A percentile compares a stretch with the other conserved stretches of the same genome.
These are phyloP conservation scores for Globodera rostochiensis DNA, from an alignment of 1,140 invertebrate species.

Conservation along the genomic window DNA sequence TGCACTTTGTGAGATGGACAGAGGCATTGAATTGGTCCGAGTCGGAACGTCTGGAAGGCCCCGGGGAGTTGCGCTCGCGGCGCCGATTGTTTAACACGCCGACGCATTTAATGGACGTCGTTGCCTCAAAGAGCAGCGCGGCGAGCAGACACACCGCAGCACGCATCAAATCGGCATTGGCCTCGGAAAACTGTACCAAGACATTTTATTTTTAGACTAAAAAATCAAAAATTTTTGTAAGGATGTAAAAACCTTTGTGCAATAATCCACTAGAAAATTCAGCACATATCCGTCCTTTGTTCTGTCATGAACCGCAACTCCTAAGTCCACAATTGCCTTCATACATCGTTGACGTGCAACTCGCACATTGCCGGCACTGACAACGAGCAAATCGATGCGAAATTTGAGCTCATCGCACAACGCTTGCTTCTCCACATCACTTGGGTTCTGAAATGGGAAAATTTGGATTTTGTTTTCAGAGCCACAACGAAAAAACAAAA, in stretches of 20 bases:
- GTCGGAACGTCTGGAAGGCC: neutral
- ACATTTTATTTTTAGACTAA: neutral
- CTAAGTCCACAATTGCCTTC: constrained; percentile 26
- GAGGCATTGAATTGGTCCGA: neutral
- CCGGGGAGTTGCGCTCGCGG: neutral
- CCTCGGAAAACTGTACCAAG: constrained; percentile 16
- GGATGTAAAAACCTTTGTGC: constrained; percentile 24
- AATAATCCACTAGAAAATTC: constrained; percentile 32
- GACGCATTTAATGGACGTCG: neutral
- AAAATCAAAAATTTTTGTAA: neutral
- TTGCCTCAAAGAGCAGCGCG: constrained; percentile 25
- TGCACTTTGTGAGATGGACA: neutral
- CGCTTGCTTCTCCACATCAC: neutral
- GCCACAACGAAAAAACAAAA: neutral
- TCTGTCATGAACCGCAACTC: constrained; percentile 1
- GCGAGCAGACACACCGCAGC: constrained; percentile 29
- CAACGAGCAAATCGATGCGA: constrained; percentile 31
- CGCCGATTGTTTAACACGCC: neutral
- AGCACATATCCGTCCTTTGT: constrained; percentile 9
- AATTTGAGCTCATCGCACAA: constrained; percentile 32
- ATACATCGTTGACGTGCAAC: constrained; percentile 23
- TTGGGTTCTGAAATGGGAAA: neutral
- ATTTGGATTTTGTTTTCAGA: neutral
- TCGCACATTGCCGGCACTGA: constrained; percentile 19
- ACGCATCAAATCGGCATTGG: constrained; percentile 18